Percentiles rank a stretch among this genome's conserved stretches.
Evolutionary conservation across 2,797 vertebrate genomes (phyloP).

Genomic region (Macropus fuliginosus): DNA sequence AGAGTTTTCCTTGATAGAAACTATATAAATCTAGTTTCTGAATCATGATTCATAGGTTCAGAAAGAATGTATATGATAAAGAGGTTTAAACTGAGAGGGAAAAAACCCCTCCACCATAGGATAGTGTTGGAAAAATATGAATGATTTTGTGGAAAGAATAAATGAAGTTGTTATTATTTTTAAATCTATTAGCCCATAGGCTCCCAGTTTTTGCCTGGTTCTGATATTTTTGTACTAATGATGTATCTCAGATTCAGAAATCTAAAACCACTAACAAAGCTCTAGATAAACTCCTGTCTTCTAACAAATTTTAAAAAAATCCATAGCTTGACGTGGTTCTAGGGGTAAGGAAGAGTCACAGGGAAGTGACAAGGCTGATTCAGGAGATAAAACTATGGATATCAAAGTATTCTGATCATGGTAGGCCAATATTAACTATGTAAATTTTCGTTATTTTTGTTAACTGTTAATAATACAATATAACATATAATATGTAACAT

Average conservation of each 20-base stretch:
- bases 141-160: neutral
- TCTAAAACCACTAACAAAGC: neutral
- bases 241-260: neutral
- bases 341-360: neutral
- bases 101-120: neutral
- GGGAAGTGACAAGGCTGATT: neutral
- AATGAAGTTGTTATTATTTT: neutral
- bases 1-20: conserved; percentile 24
- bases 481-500: neutral
- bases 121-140: neutral
- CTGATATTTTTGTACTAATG: neutral
- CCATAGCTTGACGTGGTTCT: neutral
- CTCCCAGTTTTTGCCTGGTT: neutral
- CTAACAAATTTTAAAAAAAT: neutral
- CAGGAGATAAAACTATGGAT: neutral
- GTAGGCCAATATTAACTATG: neutral
- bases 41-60: neutral
- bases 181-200: neutral
- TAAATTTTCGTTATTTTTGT: neutral
- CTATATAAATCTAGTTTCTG: conserved; percentile 4
- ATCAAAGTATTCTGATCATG: neutral
- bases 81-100: neutral
- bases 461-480: neutral
- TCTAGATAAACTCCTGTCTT: neutral
- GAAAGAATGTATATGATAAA: neutral